A percentile compares a stretch with the other conserved stretches of the same genome.
phyloP scores from a whole-genome alignment of 2,888 invertebrate genomes.

The Panopea generosa region DNA sequence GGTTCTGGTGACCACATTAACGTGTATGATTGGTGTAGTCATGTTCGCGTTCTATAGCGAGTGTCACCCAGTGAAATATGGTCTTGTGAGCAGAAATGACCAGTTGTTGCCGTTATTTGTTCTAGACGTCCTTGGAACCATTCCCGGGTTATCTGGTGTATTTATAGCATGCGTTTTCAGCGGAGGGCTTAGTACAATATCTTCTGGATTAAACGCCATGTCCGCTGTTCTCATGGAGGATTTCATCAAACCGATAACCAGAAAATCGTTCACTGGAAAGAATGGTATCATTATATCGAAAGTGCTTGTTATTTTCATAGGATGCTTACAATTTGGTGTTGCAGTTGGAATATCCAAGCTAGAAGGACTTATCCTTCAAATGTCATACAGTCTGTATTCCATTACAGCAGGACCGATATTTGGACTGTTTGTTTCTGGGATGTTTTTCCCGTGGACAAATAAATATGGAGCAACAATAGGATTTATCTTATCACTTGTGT shows the following conservation, averaged over 20 bases:
- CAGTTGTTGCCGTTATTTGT: constrained; percentile 95
- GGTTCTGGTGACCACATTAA: constrained; percentile 30
- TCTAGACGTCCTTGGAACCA: constrained; percentile 91
- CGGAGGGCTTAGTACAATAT: constrained; percentile 91
- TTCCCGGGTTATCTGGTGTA: constrained; percentile 93
- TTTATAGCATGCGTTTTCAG: constrained; percentile 98
- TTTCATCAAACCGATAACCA: constrained; percentile 48
- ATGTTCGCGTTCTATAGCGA: constrained; percentile 52
- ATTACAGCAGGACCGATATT: constrained; percentile 79
- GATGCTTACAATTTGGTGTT: constrained; percentile 45
- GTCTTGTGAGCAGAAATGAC: constrained; percentile 43
- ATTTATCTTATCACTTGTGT: constrained; percentile 46
- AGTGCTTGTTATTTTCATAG: constrained; percentile 41
- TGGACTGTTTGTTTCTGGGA: constrained; percentile 80
- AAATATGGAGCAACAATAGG: constrained; percentile 58
- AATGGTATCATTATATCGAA: constrained; percentile 42
- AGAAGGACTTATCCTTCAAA: constrained; percentile 73
- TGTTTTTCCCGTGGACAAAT: constrained; percentile 86
- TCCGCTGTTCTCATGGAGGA: constrained; percentile 54
- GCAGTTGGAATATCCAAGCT: constrained; percentile 50
- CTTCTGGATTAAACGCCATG: constrained; percentile 60
- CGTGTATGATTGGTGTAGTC: constrained; percentile 48
- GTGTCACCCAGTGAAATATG: constrained; percentile 47
- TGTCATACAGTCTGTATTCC: constrained; percentile 76
- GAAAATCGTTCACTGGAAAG: constrained; percentile 21